Base-by-base conservation (phyloP, 2,113 vertebrate genomes). In the Alethe castanea region DNA sequence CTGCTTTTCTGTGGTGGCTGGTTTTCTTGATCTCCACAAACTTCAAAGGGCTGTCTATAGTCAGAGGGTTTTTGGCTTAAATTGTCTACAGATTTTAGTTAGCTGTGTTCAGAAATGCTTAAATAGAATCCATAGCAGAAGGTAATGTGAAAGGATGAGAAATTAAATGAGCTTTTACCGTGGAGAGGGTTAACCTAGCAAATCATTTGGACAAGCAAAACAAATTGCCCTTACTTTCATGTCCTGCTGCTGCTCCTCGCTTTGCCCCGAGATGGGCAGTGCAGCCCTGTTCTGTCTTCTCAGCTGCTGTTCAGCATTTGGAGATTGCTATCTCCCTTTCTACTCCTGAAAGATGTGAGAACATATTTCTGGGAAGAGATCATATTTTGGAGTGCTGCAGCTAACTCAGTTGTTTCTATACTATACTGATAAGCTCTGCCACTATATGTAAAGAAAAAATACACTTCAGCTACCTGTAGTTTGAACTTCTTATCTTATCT, bases 11-110 rank as follows among this genome's bases (percentile, higher is more conserved):
- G 52, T 64, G 9, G 52, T 90, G 71, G 26, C 64, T 92, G 83
- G 22, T 84, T 94, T 92, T 89, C 88, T 86, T 95, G 59, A 96
- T 90, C 86, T 93, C 40, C 6, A 19, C 44, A 40, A 57, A 96
- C 92, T 94, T 96, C 95, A 97, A 95, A 97, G 86, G 35, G 25
- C 62, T 93, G 50, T 92, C 90, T 95, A 7, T 31, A 81, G 73
- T 90, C 70, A 42, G 36, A 86, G 67, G 54, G 40, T 31, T 92
- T 96, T 79, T 77, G 53, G 45, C 70, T 97, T 96, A 95, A 92
- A 87, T 95, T 90, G 71, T 72, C 83, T 82, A 70, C 77, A 92
- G 83, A 91, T 91, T 94, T 90, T 84, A 89, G 59, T 90, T 85
- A 77, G 29, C 88, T 74, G 29, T 87, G 26, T 93, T 95, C 77